Conservation (phyloP, 2,113 vertebrate genomes). For the Nesoenas mayeri region DNA sequence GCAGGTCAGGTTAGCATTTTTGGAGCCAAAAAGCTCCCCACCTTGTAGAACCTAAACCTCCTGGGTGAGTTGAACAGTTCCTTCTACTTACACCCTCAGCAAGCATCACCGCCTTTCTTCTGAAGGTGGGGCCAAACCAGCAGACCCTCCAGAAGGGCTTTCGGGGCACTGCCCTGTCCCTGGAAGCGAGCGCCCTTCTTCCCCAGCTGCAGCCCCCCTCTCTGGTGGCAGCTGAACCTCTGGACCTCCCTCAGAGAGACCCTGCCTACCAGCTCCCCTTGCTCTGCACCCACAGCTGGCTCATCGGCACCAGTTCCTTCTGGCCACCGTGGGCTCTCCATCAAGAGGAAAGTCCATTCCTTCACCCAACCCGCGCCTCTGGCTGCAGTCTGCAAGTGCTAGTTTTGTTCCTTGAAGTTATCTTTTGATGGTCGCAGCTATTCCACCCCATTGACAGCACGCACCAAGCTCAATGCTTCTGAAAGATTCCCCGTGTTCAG, state of each 20-base stretch:
- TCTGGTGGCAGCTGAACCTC: too few relatives aligned
- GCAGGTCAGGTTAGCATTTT: background rate
- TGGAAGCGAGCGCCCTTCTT: background rate
- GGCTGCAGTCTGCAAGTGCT: background rate
- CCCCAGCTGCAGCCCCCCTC: background rate
- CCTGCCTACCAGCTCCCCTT: background rate
- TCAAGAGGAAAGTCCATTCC: fast-evolving
- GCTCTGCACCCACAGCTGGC: background rate
- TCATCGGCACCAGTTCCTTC: fast-evolving
- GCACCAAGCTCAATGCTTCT: fast-evolving
- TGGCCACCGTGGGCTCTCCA: background rate
- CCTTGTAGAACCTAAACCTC: background rate
- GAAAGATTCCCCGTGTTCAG: background rate
- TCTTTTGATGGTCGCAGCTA: background rate
- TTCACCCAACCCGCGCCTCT: fast-evolving
- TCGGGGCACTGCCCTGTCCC: background rate
- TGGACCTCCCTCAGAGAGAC: too few relatives aligned
- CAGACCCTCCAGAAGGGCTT: background rate
- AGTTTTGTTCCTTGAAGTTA: background rate
- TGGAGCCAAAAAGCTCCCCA: background rate
- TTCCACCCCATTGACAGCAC: background rate
- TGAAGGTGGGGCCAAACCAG: background rate
- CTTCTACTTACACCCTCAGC: background rate
- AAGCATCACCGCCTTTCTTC: background rate
- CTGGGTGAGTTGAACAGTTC: background rate